Conservation (phyloP, 2,888 invertebrate genomes). For the Panopea generosa region DNA sequence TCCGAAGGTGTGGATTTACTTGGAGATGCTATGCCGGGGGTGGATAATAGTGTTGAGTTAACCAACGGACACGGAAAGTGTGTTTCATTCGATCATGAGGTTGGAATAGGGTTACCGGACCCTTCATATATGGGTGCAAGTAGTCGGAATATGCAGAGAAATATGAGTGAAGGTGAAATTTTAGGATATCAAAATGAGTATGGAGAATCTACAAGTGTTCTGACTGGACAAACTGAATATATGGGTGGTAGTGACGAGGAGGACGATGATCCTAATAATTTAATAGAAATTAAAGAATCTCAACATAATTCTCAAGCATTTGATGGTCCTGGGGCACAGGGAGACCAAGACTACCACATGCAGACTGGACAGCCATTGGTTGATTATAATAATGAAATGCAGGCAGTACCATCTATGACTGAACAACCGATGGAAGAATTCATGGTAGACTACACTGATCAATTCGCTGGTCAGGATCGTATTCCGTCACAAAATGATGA, state of each 20-base stretch:
- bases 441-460: conserved; percentile 7
- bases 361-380: conserved; percentile 46
- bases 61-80: conserved; percentile 44
- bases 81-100: conserved; percentile 47
- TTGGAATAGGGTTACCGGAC: conserved; percentile 17
- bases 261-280: conserved; percentile 28
- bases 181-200: conserved; percentile 59
- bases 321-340: conserved; percentile 5
- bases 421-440: conserved; percentile 16
- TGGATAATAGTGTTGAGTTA: conserved; percentile 22
- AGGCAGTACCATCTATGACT: conserved; percentile 4
- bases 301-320: not conserved
- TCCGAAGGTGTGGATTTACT: conserved; percentile 32
- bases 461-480: conserved; percentile 19
- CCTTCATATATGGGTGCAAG: conserved; percentile 20
- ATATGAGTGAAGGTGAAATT: conserved; percentile 61
- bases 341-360: conserved; percentile 33
- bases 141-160: conserved; percentile 14
- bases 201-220: conserved; percentile 48
- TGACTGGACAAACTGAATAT: conserved; percentile 54
- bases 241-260: conserved; percentile 49
- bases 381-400: conserved; percentile 14
- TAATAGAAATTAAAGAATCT: conserved; percentile 25
- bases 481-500: not conserved
- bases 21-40: conserved; percentile 20